These are phyloP conservation scores for Bucorvus abyssinicus DNA, from an alignment of 2,797 vertebrate species.

Conservation along the genomic window DNA sequence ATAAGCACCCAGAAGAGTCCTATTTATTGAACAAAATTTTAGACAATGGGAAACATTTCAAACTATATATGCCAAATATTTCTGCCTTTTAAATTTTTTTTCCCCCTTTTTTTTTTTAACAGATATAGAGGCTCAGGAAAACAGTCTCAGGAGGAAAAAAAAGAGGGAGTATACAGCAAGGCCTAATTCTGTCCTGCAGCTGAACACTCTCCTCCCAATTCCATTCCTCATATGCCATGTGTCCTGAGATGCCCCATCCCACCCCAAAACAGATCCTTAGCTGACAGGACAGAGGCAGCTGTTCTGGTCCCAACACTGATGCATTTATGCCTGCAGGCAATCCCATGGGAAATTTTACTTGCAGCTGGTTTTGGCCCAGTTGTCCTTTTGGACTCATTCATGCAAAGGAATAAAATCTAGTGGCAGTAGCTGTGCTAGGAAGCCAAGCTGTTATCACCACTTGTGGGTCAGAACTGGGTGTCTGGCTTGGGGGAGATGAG, in stretches of 20 bases:
- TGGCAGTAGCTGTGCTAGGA: neutral
- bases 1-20: neutral
- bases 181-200: neutral
- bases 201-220: neutral
- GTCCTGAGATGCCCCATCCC: neutral
- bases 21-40: neutral
- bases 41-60: neutral
- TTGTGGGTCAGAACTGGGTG: neutral
- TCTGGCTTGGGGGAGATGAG: neutral
- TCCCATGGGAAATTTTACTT: neutral
- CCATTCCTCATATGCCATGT: neutral
- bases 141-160: neutral
- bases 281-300: constrained; percentile 15
- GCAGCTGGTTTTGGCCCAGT: neutral
- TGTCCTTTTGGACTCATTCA: neutral
- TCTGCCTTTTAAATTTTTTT: neutral
- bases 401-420: neutral
- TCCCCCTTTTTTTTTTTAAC: neutral
- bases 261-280: neutral
- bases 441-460: neutral
- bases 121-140: neutral
- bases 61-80: neutral
- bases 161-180: neutral
- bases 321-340: neutral
- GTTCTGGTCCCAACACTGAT: neutral